These are phyloP conservation scores for Diachrysia chrysitis DNA, from an alignment of 2,888 invertebrate genomes.

Conservation along the genomic window DNA sequence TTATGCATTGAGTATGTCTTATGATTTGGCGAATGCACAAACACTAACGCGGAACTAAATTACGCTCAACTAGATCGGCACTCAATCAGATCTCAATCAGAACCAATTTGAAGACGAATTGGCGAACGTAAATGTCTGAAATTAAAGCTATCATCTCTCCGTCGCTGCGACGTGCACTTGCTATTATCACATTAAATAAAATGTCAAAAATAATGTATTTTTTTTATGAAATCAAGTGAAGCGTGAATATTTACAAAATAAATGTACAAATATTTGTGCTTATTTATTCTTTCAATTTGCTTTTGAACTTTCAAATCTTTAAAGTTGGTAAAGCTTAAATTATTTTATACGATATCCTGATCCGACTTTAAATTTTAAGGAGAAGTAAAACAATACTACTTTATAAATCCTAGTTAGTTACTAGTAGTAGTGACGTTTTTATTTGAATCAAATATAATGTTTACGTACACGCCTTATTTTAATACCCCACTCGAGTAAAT, in stretches of 20 bases:
- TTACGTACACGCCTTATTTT: too few species aligned
- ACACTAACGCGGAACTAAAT: constrained; percentile 2
- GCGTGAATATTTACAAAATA: not conserved
- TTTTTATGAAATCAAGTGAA: not conserved
- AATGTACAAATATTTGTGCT: not conserved
- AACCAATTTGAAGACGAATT: not conserved
- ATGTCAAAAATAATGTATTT: too few species aligned
- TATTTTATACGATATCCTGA: not conserved
- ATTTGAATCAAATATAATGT: too few species aligned
- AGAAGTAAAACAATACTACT: not conserved
- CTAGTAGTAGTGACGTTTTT: too few species aligned
- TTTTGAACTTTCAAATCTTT: not conserved
- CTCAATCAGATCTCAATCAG: constrained; percentile 4
- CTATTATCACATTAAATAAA: too few species aligned
- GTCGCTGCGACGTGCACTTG: not conserved
- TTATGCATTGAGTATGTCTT: not conserved
- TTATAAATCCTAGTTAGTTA: too few species aligned
- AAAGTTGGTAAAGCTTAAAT: not conserved
- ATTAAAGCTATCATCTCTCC: not conserved
- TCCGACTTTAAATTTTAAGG: not conserved
- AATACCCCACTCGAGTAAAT: too few species aligned
- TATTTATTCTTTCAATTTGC: constrained; percentile 4
- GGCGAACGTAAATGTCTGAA: not conserved
- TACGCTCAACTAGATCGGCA: constrained; percentile 1
- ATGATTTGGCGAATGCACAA: not conserved